Evolutionary conservation across 2,888 invertebrate species (phyloP), one percentile per base, ranked within the genome.

Genomic region (Sthenelais limicola): DNA sequence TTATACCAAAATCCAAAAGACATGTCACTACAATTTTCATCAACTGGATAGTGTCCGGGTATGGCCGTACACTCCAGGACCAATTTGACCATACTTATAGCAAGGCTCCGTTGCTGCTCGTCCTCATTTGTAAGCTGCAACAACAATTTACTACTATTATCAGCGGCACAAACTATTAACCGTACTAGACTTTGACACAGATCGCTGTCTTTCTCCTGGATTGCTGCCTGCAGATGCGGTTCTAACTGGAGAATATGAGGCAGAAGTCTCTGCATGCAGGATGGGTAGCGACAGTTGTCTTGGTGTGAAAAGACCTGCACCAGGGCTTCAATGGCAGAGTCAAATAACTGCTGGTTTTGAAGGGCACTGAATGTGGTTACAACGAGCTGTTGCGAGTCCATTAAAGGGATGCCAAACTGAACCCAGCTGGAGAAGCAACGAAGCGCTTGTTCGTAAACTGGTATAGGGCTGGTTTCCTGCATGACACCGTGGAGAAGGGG

Each of bases 1-100:
- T 93, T 92, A 86, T 94, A 97, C 97, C 97, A 97, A 87, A 96
- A 95, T 2, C 94, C 93, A 88, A 96, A 93, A 0, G 95, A 92
- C 77, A 95, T 91, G 74, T 92, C 93, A 84, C 96, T 96, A 76
- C 94, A 92, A 0, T 92, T 93, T 88, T 97, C 97, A 83, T 97
- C 94, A 3, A 93, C 90, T 0, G 96, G 96, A 89, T 94, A 97
- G 78, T 93, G 91, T 0, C 96, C 96, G 9, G 93, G 92, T 76
- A 92, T 91, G 75, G 92, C 92, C 52, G 94, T 94, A 82, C 95
- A 95, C 72, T 92, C 91, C 87, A 88, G 80, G 52, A 96, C 90
- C 72, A 94, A 90, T 75, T 92, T 91, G 0, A 96, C 90, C 52
- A 95, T 85, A 73, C 91, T 90, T 83, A 91, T 88, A 47, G 91